Evolutionary conservation across 2,797 vertebrate species (phyloP).

Genomic region (Oreochromis mossambicus): DNA sequence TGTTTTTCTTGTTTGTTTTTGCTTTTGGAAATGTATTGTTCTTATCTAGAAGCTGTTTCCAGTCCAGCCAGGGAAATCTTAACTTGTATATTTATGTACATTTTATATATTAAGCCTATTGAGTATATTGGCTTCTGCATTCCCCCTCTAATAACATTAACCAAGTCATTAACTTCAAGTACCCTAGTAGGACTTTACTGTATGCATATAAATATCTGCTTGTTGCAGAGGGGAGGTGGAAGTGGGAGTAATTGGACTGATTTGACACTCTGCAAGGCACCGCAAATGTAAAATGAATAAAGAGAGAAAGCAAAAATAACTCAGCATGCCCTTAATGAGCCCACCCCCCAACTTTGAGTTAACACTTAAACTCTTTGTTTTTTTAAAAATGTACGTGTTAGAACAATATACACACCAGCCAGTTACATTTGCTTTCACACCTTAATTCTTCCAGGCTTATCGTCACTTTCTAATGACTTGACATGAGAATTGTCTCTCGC

Average conservation of each 20-base stretch:
- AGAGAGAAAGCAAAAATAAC: background rate
- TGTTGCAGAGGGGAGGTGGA: background rate
- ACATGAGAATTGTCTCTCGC: background rate
- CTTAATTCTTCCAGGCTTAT: background rate
- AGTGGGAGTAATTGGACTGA: background rate
- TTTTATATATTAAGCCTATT: background rate
- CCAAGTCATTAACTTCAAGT: background rate
- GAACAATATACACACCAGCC: background rate
- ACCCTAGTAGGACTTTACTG: background rate
- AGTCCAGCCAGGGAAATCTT: background rate
- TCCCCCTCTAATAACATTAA: background rate
- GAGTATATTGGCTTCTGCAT: background rate
- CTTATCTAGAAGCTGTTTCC: background rate
- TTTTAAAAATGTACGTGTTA: background rate
- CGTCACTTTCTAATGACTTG: background rate
- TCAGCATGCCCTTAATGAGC: background rate
- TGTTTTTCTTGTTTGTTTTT: background rate
- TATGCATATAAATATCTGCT: background rate
- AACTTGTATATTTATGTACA: background rate
- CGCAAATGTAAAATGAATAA: background rate
- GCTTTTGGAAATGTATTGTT: background rate
- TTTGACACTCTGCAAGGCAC: background rate
- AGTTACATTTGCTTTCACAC: background rate
- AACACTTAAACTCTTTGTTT: background rate
- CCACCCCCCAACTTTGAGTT: background rate